Base-by-base conservation (phyloP, 1,140 invertebrate species). In the Zaprionus taronus region DNA sequence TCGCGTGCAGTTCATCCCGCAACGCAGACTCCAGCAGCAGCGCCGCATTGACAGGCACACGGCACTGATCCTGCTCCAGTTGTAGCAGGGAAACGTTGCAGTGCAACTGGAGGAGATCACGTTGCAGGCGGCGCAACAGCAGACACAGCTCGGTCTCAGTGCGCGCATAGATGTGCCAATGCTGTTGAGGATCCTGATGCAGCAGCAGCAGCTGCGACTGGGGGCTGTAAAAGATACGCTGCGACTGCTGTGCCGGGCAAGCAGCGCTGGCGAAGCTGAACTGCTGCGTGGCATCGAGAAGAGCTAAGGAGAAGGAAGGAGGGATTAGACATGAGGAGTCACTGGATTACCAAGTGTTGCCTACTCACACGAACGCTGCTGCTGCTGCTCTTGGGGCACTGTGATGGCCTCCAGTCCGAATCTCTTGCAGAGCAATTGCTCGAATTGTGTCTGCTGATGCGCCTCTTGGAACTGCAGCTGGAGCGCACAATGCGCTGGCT, bases 81-180 rank as follows among this genome's bases (percentile, higher is more conserved):
- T 77, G 56, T n/a, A 90, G 28, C 7, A 57, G 28, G 0, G 31
- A 51, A 14, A 85, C 31, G 14, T 81, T 85, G 57, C 82, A 85
- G 53, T 81, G 60, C 53, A 85, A 49, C 49, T 75, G 72, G n/a
- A 85, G 71, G 12, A 90, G 61, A 72, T 90, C 79, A 6, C 58
- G 53, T n/a, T 49, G 55, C 24, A 85, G 51, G 0, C 72, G 79
- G 3, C 76, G 73, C 24, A 82, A 12, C 6, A 90, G n/a, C 12
- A 90, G 55, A 17, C 65, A 26, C 5, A 90, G 12, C 14, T 76
- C 77, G 9, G 57, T 49, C 3, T 77, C 15, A 5, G 57, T 90
- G 15, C n/a, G 22, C 3, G 81, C 86, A 44, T 90, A 90, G 1
- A 90, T 55, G 5, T 82, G 72, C 86, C 85, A 90, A 11, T 58